Conservation (phyloP, 2,888 invertebrate species). For the Cephus runcator region DNA sequence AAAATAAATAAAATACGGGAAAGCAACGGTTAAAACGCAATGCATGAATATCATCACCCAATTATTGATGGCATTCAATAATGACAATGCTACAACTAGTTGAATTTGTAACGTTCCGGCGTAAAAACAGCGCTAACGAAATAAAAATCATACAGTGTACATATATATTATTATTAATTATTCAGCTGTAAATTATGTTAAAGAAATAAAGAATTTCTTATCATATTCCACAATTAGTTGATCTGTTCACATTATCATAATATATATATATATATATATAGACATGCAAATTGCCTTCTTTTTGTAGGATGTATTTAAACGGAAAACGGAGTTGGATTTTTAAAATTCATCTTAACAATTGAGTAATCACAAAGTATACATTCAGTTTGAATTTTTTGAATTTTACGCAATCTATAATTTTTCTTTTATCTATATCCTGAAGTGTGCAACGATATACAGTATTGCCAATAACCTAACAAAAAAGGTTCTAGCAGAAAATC, state of each 20-base stretch:
- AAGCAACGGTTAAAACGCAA: neutral
- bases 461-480: neutral
- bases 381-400: neutral
- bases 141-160: slow-evolving; percentile 41
- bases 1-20: slow-evolving; percentile 6
- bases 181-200: slow-evolving; percentile 21
- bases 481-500: neutral
- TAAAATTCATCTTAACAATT: neutral
- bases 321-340: neutral
- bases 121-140: slow-evolving; percentile 31
- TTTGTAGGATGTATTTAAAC: neutral
- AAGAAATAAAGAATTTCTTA: slow-evolving; percentile 10
- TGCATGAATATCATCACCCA: neutral
- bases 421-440: neutral
- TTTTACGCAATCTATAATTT: neutral
- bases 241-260: neutral
- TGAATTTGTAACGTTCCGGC: slow-evolving; percentile 37
- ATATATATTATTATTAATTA: slow-evolving; percentile 40
- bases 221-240: neutral
- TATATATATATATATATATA: neutral
- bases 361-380: neutral
- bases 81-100: slow-evolving; percentile 22
- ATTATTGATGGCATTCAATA: neutral
- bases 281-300: neutral
- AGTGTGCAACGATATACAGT: neutral